A percentile compares a stretch with the other conserved stretches of the same genome.
phyloP scores from a whole-genome alignment of 2,888 invertebrate species.

The Calameuta idolon region DNA sequence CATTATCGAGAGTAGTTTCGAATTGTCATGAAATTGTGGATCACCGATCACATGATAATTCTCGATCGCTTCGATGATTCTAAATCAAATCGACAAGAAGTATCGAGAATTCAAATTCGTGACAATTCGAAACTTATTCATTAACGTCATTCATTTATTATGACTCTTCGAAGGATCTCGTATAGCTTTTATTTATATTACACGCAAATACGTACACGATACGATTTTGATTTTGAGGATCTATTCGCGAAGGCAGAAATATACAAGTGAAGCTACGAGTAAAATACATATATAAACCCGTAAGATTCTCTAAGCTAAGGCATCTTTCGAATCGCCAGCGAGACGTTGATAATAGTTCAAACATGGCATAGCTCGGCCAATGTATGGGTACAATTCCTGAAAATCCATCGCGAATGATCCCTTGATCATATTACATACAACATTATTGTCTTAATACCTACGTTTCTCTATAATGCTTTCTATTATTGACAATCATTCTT shows the following conservation, averaged over 20 bases:
- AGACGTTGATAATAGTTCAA: slow-evolving; percentile 2
- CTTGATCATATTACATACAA: background rate
- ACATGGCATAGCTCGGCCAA: background rate
- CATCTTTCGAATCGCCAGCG: slow-evolving; percentile 6
- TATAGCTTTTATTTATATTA: slow-evolving; percentile 28
- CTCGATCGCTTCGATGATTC: background rate
- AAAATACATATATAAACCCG: background rate
- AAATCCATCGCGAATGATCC: background rate
- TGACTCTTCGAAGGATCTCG: slow-evolving; percentile 15
- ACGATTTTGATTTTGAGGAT: slow-evolving; percentile 10
- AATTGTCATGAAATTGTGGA: slow-evolving; percentile 24
- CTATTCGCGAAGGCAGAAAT: slow-evolving; percentile 9
- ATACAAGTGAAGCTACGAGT: background rate
- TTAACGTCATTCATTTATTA: background rate
- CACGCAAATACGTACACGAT: slow-evolving; percentile 29
- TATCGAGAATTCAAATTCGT: background rate
- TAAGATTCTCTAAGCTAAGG: background rate
- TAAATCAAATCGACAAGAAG: background rate
- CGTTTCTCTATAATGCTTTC: slow-evolving; percentile 1
- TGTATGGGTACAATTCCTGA: background rate
- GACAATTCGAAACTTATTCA: background rate
- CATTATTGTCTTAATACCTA: slow-evolving; percentile 12
- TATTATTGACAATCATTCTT: background rate
- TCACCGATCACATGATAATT: background rate
- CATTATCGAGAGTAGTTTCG: slow-evolving; percentile 37